Evolutionary conservation across 2,113 vertebrate genomes (phyloP).

Genomic region (Bungarus multicinctus): DNA sequence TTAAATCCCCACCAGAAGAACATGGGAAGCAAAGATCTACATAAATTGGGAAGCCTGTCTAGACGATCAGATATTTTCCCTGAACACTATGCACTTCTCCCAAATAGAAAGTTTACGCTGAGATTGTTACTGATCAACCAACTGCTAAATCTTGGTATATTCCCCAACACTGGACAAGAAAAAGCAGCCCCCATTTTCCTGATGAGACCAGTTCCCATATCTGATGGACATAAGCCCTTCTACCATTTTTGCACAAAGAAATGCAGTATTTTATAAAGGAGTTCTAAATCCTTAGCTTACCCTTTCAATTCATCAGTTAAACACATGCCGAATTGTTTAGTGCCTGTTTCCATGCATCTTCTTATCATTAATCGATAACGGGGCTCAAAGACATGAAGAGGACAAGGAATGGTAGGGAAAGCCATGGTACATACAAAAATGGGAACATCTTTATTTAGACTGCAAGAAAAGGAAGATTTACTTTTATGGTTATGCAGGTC

Average conservation of each 20-base stretch:
- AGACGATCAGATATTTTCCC: neutral
- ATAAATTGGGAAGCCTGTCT: neutral
- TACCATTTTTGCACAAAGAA: neutral
- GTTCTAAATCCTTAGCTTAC: constrained; percentile 62
- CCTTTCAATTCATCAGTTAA: constrained; percentile 87
- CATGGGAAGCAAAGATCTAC: neutral
- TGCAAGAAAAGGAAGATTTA: constrained; percentile 50
- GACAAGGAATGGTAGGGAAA: constrained; percentile 91
- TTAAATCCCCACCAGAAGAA: neutral
- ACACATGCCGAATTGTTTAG: constrained; percentile 92
- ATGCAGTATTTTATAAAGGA: neutral
- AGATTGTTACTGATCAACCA: neutral
- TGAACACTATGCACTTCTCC: neutral
- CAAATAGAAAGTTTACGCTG: neutral
- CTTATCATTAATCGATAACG: constrained; percentile 91
- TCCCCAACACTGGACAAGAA: neutral
- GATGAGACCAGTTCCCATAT: neutral
- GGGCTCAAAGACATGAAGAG: constrained; percentile 89
- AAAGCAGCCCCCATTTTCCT: neutral
- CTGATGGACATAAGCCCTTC: too few relatives aligned
- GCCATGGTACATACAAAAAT: constrained; percentile 94
- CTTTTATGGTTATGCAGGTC: neutral
- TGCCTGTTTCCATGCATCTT: constrained; percentile 92
- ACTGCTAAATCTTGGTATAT: neutral
- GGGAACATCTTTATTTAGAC: constrained; percentile 92